Base-by-base conservation (phyloP, 2,113 vertebrate genomes). In the Apaloderma vittatum region DNA sequence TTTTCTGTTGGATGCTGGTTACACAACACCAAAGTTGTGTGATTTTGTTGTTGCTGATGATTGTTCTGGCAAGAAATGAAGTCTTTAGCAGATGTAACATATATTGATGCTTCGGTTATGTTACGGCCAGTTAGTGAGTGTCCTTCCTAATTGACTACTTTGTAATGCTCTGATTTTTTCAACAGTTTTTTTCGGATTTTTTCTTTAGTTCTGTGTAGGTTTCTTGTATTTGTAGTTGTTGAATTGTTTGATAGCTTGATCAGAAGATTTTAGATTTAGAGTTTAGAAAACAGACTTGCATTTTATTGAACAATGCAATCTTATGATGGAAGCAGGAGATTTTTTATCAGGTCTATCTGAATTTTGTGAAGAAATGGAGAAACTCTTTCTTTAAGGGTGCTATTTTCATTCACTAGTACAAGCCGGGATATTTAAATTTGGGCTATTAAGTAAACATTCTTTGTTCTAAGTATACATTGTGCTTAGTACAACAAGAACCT, bases 401-500 rank as follows among this genome's bases (percentile, higher is more conserved):
- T 77, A 9, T 67, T 86, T 95, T 88, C 54, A 77, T 29, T 66
- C 82, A 51, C 16, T 16, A 19, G 23, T 65, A 19, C 82, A 88
- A 86, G 16, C 26, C 46, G 52, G 20, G 52, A 49, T 75, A 71
- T 88, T 93, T 86, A 88, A 70, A 90, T 90, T 18, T 51, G 19
- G 14, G 4, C 48, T 84, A 36, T 20, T 84, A 82, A 89, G 72
- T 88, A 94, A 93, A 74, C 24, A 45, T 66, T 80, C 45, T 74
- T 95, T 90, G 85, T 96, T 95, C 51, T 63, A 67, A 73, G 79
- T 85, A 57, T 90, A 66, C 26, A 20, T 74, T 87, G 88, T 94
- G 57, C 75, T 86, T 78, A 84, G 68, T 63, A 91, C 86, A 94
- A 34, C 0, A 12, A 90, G 81, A 67, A 78, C 73, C n/a, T 76